Base-by-base conservation (phyloP, 2,888 invertebrate genomes). In the Zeuzera pyrina region DNA sequence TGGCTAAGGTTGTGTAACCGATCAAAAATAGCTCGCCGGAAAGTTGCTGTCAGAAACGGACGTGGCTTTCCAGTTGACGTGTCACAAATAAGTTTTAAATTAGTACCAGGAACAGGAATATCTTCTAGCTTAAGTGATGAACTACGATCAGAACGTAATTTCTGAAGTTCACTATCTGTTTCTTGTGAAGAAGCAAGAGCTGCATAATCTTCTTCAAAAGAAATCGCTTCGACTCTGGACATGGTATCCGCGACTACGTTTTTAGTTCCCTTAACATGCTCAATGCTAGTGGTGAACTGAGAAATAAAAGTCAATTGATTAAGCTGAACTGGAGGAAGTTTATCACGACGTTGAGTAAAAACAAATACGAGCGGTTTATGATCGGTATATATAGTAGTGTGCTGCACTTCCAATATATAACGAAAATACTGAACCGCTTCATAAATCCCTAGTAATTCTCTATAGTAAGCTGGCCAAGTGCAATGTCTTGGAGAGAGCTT, bases 221-320 rank as follows among this genome's bases (percentile, higher is more conserved):
- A 15, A 1, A 49, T 39, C 0, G 42, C 34, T 3, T 48, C 49
- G 0, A 52, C 15, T 0, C 49, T 40, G 0, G 49, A 51, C 43
- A 52, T 33, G 0, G 49, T 29, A 27, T 53, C 53, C 0, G 52
- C 52, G 0, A 49, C 49, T 0, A 46, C 12, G 29, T 56, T 52
- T 2, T 48, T 45, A 0, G 19, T 14, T 1, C 50, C 49, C n/a
- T 32, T 35, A 1, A 49, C 32, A 12, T 26, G 2, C 4, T n/a
- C 2, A 26, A 26, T 11, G 13, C n/a, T n/a, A n/a, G n/a, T n/a
- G n/a, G n/a, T n/a, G n/a, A n/a, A n/a, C n/a, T n/a, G n/a, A n/a
- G n/a, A n/a, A n/a, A n/a, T n/a, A n/a, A n/a, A n/a, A n/a, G n/a
- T n/a, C n/a, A n/a, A n/a, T n/a, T n/a, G n/a, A n/a, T n/a, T n/a